phyloP scores from a whole-genome alignment of 2,113 vertebrate genomes.

The Leucosticte australis region DNA sequence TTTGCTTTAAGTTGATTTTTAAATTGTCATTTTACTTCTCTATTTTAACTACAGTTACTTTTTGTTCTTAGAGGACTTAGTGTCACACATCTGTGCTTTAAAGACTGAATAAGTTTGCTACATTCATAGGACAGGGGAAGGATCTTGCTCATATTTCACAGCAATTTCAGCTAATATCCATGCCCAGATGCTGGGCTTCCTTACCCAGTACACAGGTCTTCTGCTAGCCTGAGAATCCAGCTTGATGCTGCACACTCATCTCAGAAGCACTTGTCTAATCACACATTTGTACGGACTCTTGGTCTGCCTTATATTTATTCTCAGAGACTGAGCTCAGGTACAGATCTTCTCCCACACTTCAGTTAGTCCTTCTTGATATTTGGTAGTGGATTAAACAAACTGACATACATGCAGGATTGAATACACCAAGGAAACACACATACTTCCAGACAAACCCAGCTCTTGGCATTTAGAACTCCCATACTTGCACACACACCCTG shows the following conservation, averaged over 20 bases:
- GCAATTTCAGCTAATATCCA: not conserved
- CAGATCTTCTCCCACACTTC: not conserved
- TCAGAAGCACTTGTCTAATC: not conserved
- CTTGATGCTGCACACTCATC: not conserved
- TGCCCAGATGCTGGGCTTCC: not conserved
- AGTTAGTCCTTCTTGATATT: not conserved
- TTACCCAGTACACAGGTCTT: not conserved
- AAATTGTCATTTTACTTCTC: not conserved
- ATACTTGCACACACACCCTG: not conserved
- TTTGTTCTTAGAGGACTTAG: not conserved
- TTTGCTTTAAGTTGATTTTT: not conserved
- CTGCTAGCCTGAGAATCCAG: not conserved
- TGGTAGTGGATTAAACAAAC: not conserved
- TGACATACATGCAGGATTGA: not conserved
- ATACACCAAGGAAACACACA: not conserved
- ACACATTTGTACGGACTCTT: not conserved
- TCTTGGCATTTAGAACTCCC: not conserved
- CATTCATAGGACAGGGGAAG: not conserved
- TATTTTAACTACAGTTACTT: not conserved
- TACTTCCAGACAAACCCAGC: not conserved
- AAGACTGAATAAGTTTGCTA: not conserved
- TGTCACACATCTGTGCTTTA: not conserved
- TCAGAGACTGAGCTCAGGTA: not conserved
- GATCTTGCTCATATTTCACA: not conserved
- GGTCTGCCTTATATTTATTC: not conserved